Evolutionary conservation across 2,888 invertebrate genomes (phyloP), one percentile per base, ranked within the genome.

Genomic region (Ectropis crepuscularia): DNA sequence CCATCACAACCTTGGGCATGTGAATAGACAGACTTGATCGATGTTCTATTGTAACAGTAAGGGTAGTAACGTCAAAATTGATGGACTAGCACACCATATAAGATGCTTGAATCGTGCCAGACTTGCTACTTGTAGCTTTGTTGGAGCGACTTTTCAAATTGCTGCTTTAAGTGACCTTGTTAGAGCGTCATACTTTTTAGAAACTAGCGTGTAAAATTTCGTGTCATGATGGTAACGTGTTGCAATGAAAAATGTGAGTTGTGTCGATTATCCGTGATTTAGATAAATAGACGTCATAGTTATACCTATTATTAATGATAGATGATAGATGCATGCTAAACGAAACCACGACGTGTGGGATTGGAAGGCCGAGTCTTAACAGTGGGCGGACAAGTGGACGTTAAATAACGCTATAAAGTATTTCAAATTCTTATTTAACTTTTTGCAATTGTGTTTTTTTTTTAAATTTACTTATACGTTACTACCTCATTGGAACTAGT

Each of bases 1-100:
- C 83, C 87, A 79, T 86, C 85, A 80, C 79, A 84, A 80, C 90
- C 90, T 90, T 90, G 90, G 89, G 83, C 85, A 80, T 82, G 72
- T 83, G 85, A 86, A 83, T 83, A 80, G 59, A 54, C 55, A 28
- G 76, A 78, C 59, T 72, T 65, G 74, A 74, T 70, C 64, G 67
- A 76, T 72, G 63, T 42, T 7, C 48, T 47, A 45, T 49, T 42
- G 51, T 36, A 12, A 45, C 64, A 60, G 59, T 53, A 60, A 46
- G 51, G 47, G 46, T n/a, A 47, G 39, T 38, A 48, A 53, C 28
- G 45, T 10, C 53, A 11, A 50, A 47, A 10, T 9, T 16, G 51
- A 57, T 16, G 48, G 12, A 53, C 38, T 45, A 4, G 7, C 43
- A 6, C 7, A 10, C 53, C 53, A 12, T 53, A 50, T 55, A 39